Percentiles rank a stretch among this genome's conserved stretches.
phyloP scores from a whole-genome alignment of 2,888 invertebrate genomes.

The Hecatera dysodea region DNA sequence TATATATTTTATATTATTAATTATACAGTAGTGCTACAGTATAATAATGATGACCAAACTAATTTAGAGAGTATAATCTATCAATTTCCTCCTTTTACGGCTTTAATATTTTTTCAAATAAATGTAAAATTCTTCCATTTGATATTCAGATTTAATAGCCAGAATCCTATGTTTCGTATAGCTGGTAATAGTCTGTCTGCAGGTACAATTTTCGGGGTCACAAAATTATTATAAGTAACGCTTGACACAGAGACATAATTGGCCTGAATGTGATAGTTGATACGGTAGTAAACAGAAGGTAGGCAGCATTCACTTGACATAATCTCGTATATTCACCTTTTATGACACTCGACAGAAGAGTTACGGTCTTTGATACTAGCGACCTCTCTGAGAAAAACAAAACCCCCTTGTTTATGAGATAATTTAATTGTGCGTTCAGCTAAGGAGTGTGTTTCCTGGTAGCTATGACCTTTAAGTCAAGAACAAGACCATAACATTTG shows the following conservation, averaged over 20 bases:
- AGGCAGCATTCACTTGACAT: background rate
- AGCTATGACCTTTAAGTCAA: background rate
- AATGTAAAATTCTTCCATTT: background rate
- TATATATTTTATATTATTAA: no score
- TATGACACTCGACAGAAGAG: background rate
- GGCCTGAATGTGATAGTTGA: conserved; percentile 4
- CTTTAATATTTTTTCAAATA: background rate
- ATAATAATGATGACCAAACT: no score
- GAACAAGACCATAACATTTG: background rate
- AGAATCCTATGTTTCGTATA: background rate
- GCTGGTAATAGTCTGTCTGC: background rate
- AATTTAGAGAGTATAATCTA: background rate
- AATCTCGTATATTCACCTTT: conserved; percentile 14
- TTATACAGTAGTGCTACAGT: no score
- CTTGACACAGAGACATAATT: background rate
- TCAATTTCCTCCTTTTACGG: background rate
- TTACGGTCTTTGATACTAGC: conserved; percentile 10
- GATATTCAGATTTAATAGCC: background rate
- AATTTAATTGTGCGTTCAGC: no score
- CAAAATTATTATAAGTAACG: background rate
- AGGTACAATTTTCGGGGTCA: background rate
- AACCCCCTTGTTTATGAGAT: background rate
- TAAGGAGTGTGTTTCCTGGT: no score
- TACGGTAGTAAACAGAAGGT: conserved; percentile 16
- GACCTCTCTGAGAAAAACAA: background rate